Conservation (phyloP, 2,113 vertebrate species). For the Sapayoa aenigma region DNA sequence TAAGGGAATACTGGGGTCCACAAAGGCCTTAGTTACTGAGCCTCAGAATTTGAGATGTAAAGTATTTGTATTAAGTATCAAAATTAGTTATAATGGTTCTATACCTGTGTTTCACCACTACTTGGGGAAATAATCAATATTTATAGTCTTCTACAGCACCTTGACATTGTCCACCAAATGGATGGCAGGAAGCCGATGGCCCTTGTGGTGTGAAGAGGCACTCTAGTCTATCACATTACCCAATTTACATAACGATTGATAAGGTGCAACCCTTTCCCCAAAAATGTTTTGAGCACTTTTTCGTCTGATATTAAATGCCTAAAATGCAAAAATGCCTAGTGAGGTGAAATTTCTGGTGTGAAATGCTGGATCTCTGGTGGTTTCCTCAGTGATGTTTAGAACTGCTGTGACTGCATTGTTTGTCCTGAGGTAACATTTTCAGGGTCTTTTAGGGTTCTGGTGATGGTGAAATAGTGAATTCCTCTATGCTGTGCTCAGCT, state of each 20-base stretch:
- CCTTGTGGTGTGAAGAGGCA: neutral
- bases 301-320: neutral
- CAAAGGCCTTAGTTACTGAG: neutral
- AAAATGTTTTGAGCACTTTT: neutral
- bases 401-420: neutral
- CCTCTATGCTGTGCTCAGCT: rapidly evolving
- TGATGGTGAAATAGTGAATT: neutral
- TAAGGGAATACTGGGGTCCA: neutral
- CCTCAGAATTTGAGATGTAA: neutral
- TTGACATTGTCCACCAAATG: neutral
- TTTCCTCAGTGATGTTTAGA: neutral
- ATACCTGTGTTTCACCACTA: neutral
- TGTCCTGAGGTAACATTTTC: neutral
- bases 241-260: neutral
- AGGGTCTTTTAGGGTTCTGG: neutral
- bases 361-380: neutral
- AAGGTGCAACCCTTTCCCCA: neutral
- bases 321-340: neutral
- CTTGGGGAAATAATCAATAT: neutral
- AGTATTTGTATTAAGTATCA: neutral
- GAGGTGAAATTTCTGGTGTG: neutral
- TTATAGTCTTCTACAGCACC: neutral
- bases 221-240: neutral
- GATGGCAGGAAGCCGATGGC: neutral
- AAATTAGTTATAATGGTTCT: neutral